Evolutionary conservation across 2,113 vertebrate species (phyloP).

Genomic region (Haplochromis vanheusdeni): DNA sequence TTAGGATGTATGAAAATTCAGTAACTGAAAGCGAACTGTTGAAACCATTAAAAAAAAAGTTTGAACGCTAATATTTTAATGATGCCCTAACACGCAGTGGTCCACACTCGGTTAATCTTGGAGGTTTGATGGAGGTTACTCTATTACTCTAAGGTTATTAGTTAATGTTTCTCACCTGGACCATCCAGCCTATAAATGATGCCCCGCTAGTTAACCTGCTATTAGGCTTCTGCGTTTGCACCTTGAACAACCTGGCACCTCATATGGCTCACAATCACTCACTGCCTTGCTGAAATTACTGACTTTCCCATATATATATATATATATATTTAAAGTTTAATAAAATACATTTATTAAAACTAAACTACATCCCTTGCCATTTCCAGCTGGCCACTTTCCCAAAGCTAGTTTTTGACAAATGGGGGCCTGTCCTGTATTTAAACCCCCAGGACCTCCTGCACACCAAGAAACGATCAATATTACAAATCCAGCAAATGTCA

Average conservation of each 20-base stretch:
- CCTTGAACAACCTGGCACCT: not conserved
- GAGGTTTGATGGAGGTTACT: not conserved
- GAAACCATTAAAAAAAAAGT: not conserved
- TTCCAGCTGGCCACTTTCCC: not conserved
- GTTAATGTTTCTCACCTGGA: not conserved
- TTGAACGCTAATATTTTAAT: not conserved
- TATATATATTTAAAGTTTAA: fast-evolving
- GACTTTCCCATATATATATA: not conserved
- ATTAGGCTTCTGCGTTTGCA: not conserved
- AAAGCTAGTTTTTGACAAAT: not conserved
- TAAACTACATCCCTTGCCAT: not conserved
- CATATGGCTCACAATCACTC: not conserved
- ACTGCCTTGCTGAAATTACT: not conserved
- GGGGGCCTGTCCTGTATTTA: not conserved
- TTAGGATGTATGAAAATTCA: not conserved
- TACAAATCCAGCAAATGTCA: not conserved
- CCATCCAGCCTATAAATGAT: not conserved
- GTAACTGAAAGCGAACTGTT: not conserved
- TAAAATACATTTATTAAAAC: not conserved
- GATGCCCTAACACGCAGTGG: not conserved
- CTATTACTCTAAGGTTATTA: not conserved
- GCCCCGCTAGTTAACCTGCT: not conserved
- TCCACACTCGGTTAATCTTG: fast-evolving
- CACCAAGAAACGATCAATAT: not conserved
- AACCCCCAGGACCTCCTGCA: not conserved